Evolutionary conservation across 2,113 vertebrate species (phyloP).

Genomic region (Tachycineta bicolor): DNA sequence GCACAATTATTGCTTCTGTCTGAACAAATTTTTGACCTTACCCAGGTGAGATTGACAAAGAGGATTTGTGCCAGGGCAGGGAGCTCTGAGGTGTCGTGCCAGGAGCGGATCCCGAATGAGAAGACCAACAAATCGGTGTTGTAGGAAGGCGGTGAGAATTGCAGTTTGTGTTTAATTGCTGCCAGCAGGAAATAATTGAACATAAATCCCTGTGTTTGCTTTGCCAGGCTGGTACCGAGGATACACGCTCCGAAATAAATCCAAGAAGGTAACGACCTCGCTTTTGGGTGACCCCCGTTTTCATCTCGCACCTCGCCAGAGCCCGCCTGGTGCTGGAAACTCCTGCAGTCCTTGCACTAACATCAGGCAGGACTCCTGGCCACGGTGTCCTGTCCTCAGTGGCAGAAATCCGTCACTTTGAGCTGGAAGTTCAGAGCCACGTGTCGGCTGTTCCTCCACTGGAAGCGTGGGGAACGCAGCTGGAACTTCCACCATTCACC

Average conservation of each 20-base stretch:
- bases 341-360: neutral
- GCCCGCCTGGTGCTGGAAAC: neutral
- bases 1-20: neutral
- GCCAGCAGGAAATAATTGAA: neutral
- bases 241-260: constrained; percentile 88
- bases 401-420: neutral
- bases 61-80: neutral
- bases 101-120: neutral
- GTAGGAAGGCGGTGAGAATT: neutral
- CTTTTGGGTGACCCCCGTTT: neutral
- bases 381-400: neutral
- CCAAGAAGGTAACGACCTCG: constrained; percentile 83
- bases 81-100: neutral
- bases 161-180: neutral
- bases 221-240: constrained; percentile 93
- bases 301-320: neutral
- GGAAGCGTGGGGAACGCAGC: neutral
- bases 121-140: too few species aligned
- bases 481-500: neutral
- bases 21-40: fast-evolving
- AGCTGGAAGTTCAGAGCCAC: neutral
- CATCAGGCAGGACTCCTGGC: neutral
- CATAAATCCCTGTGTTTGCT: neutral
- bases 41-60: neutral
- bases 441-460: neutral